These are phyloP conservation scores for Bimastos eiseni DNA, from an alignment of 2,888 invertebrate species.

Conservation along the genomic window DNA sequence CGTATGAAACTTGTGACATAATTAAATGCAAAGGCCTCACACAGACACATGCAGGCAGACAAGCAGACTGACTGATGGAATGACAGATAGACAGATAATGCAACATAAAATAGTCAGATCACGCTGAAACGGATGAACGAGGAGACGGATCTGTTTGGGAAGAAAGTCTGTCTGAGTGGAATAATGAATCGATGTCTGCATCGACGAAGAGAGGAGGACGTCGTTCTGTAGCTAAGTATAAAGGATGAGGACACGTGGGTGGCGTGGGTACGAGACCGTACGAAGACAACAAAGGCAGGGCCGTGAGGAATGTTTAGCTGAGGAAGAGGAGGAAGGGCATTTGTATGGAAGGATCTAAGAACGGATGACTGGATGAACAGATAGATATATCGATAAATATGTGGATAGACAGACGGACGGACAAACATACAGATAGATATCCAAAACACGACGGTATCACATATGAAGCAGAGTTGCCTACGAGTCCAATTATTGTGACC, in stretches of 20 bases:
- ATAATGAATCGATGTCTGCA: not conserved
- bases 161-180: not conserved
- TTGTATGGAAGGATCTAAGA: not conserved
- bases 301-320: not conserved
- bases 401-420: not conserved
- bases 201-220: not conserved
- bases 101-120: too few relatives aligned
- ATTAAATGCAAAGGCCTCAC: too few relatives aligned
- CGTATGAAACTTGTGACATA: not conserved
- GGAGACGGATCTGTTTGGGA: not conserved
- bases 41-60: not conserved
- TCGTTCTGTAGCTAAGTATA: not conserved
- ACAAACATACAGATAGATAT: not conserved
- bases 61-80: not conserved
- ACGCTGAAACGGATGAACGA: too few relatives aligned
- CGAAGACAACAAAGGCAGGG: not conserved
- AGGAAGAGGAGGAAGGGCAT: too few relatives aligned
- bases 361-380: not conserved
- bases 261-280: conserved; percentile 13
- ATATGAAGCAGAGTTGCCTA: too few relatives aligned
- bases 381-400: not conserved
- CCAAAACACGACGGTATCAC: too few relatives aligned
- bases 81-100: too few relatives aligned
- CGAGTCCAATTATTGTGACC: too few relatives aligned
- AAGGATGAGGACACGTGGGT: not conserved